phyloP scores from a whole-genome alignment of 2,888 invertebrate genomes.

The Pocota personata region DNA sequence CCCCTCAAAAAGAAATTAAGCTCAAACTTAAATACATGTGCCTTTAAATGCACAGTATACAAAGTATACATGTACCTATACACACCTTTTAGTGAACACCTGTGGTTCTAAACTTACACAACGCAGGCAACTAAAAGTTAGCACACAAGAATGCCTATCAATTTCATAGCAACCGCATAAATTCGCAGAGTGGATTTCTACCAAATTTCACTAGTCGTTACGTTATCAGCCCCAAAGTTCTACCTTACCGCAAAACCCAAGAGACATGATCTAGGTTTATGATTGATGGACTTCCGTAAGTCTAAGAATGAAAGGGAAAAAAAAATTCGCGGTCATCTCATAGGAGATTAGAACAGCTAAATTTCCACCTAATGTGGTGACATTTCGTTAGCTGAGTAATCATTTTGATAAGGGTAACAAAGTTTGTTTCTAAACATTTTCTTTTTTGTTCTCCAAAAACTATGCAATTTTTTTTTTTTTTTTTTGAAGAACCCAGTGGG shows the following conservation, averaged over 20 bases:
- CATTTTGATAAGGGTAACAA: conserved; percentile 21
- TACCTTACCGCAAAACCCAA: not conserved
- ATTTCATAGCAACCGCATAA: not conserved
- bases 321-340: not conserved
- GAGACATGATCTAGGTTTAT: conserved; percentile 10
- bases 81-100: not conserved
- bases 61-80: not conserved
- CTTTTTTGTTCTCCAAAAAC: conserved; percentile 19
- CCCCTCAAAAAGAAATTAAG: not conserved
- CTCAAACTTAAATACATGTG: no score
- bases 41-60: no score
- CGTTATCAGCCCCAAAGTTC: not conserved
- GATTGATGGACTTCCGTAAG: not conserved
- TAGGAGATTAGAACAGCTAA: not conserved
- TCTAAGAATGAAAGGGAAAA: not conserved
- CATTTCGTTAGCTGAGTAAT: conserved; percentile 1
- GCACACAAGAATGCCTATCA: not conserved
- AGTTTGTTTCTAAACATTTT: conserved; percentile 17
- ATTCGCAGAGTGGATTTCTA: not conserved
- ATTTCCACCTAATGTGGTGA: not conserved
- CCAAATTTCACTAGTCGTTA: not conserved
- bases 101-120: not conserved
- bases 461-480: conserved; percentile 21
- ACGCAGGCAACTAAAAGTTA: not conserved
- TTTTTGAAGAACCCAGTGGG: not conserved